Evolutionary conservation across 2,797 vertebrate species (phyloP).

Genomic region (Pygocentrus nattereri): DNA sequence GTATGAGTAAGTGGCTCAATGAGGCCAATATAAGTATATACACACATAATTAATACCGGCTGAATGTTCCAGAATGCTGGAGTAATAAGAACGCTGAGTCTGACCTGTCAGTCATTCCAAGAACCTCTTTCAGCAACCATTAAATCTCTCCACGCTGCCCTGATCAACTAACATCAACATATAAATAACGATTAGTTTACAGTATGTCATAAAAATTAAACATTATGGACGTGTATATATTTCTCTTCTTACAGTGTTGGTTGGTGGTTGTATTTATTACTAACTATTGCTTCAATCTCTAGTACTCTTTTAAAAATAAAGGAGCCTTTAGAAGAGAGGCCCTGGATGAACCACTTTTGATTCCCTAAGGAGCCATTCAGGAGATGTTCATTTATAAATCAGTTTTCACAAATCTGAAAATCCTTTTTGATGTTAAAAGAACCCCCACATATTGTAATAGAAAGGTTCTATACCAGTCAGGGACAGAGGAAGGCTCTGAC

Average conservation of each 20-base stretch:
- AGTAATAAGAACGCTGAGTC: neutral
- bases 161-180: neutral
- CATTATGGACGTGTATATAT: too few relatives aligned
- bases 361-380: too few relatives aligned
- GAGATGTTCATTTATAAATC: too few relatives aligned
- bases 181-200: too few relatives aligned
- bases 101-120: neutral
- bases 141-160: neutral
- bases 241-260: neutral
- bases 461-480: too few relatives aligned
- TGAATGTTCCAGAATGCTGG: slow-evolving; percentile 15
- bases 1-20: slow-evolving; percentile 24
- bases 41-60: slow-evolving; percentile 34
- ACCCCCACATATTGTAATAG: too few relatives aligned
- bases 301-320: neutral
- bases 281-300: neutral
- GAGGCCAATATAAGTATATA: neutral
- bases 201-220: too few relatives aligned
- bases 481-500: too few relatives aligned
- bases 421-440: too few relatives aligned
- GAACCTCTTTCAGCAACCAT: neutral
- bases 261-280: neutral
- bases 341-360: too few relatives aligned
- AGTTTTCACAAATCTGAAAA: too few relatives aligned
- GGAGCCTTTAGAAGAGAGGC: neutral